These are phyloP conservation scores for Cloeon dipterum DNA, from an alignment of 2,888 invertebrate species.

Conservation along the genomic window DNA sequence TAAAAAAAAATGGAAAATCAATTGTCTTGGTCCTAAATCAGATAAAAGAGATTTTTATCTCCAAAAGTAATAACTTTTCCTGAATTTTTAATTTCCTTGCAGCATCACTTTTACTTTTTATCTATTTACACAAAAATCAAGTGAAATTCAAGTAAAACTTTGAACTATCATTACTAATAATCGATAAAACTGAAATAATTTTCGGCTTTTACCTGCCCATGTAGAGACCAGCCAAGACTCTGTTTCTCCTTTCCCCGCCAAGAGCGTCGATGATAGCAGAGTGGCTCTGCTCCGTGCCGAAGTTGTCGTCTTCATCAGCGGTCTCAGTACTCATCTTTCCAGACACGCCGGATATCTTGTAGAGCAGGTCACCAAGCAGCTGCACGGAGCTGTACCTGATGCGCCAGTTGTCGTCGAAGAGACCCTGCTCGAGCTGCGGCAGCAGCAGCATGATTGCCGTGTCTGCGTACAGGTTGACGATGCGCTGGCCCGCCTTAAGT, in stretches of 20 bases:
- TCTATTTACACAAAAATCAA: too few relatives aligned
- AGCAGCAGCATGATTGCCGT: constrained; percentile 78
- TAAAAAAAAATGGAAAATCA: too few relatives aligned
- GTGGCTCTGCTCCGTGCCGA: constrained; percentile 92
- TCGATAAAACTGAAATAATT: too few relatives aligned
- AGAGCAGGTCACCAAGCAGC: constrained; percentile 81
- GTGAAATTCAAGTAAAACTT: too few relatives aligned
- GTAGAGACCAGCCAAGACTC: constrained; percentile 83
- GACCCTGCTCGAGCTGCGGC: constrained; percentile 79
- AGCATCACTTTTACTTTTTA: too few relatives aligned
- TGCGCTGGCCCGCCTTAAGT: constrained; percentile 83
- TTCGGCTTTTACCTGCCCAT: too few relatives aligned
- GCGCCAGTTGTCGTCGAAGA: constrained; percentile 98
- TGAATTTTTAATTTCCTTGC: too few relatives aligned
- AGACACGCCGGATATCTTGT: constrained; percentile 89
- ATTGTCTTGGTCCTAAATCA: too few relatives aligned
- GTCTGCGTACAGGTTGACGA: constrained; percentile 90
- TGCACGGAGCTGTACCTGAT: constrained; percentile 88
- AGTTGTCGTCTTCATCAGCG: constrained; percentile 95
- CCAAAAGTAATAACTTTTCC: too few relatives aligned
- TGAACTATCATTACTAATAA: too few relatives aligned
- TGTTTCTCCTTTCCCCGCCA: constrained; percentile 72
- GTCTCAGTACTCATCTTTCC: constrained; percentile 99
- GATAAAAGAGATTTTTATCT: too few relatives aligned
- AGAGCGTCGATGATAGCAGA: constrained; percentile 69